These are phyloP conservation scores for Phenacoccus solenopsis DNA, from an alignment of 1,140 invertebrate species.

Conservation along the genomic window DNA sequence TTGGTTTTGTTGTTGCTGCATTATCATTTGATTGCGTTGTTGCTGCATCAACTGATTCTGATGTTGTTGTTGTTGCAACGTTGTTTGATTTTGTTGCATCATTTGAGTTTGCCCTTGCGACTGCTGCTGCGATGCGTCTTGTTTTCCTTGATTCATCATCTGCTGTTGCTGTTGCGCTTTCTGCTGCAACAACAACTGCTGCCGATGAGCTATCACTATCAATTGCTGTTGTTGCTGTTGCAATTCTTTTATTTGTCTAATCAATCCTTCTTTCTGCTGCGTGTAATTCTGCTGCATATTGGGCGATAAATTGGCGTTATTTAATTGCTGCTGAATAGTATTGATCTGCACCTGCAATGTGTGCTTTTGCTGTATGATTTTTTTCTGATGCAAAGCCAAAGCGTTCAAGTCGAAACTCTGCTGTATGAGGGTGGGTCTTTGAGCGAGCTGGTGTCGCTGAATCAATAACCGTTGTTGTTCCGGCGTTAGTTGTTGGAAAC, in stretches of 20 bases:
- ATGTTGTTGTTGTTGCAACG: constrained; percentile 34
- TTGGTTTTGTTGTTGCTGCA: constrained; percentile 25
- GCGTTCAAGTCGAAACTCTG: not conserved
- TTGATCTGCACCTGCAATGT: constrained; percentile 5
- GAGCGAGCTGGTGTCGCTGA: constrained; percentile 31
- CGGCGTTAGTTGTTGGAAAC: constrained; percentile 26
- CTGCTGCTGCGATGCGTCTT: constrained; percentile 22
- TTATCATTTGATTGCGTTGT: constrained; percentile 24
- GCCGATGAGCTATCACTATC: constrained; percentile 22
- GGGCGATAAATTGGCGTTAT: not conserved
- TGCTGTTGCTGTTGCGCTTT: constrained; percentile 10
- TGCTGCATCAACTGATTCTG: constrained; percentile 24
- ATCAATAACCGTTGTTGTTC: constrained; percentile 35
- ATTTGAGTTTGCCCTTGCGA: constrained; percentile 22
- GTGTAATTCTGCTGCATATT: constrained; percentile 17
- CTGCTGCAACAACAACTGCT: constrained; percentile 21
- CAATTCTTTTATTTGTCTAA: constrained; percentile 22
- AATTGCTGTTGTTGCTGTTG: constrained; percentile 22
- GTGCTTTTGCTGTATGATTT: constrained; percentile 22
- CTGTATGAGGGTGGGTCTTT: not conserved
- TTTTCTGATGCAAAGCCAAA: not conserved
- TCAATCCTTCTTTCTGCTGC: constrained; percentile 24
- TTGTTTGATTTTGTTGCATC: constrained; percentile 36
- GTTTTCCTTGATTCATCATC: constrained; percentile 30
- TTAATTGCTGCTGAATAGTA: not conserved